Conservation (phyloP, 64 coral and sea anemone species). For the Pocillopora verrucosa region DNA sequence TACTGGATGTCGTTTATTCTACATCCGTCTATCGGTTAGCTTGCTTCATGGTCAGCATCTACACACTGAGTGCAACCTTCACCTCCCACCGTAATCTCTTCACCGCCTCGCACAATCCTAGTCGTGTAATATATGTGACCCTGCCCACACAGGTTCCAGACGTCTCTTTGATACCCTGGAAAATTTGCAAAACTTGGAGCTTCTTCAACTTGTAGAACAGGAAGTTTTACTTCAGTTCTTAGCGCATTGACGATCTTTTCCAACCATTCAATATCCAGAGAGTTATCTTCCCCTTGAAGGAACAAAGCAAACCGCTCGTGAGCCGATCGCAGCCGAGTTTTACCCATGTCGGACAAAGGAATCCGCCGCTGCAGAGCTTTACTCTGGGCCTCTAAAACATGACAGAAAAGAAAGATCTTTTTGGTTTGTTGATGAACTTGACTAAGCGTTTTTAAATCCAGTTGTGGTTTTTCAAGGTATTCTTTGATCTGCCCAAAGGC, state of each 20-base stretch:
- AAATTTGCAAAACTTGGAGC: background rate
- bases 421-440: slow-evolving; percentile 2
- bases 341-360: background rate
- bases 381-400: slow-evolving; percentile 1
- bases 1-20: no score
- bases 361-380: background rate
- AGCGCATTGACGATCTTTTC: background rate
- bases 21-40: no score
- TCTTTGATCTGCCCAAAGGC: background rate
- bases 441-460: background rate
- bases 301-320: background rate
- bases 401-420: slow-evolving; percentile 5
- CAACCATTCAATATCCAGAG: background rate
- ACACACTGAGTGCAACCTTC: background rate
- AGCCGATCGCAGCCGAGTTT: background rate
- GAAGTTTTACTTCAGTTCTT: background rate
- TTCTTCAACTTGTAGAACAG: background rate
- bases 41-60: background rate
- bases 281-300: background rate
- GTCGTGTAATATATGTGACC: background rate
- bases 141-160: background rate
- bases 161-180: background rate
- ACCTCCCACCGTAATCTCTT: background rate
- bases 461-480: background rate
- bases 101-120: background rate